Percentiles rank a stretch among this genome's conserved stretches.
These are phyloP conservation scores for Dasysyrphus tricinctus DNA, from an alignment of 2,888 invertebrate genomes.

Conservation along the genomic window DNA sequence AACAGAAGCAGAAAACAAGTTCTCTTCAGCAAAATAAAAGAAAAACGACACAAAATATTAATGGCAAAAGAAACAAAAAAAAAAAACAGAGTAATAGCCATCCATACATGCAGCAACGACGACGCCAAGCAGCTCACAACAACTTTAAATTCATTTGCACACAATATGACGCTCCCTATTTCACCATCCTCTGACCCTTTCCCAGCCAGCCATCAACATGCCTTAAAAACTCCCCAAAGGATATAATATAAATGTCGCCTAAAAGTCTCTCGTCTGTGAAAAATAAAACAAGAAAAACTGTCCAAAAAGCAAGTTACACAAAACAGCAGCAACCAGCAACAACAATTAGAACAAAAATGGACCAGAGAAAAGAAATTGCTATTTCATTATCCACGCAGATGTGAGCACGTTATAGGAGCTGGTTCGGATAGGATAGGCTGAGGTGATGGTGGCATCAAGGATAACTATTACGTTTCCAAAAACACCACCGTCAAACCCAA, in stretches of 20 bases:
- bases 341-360: conserved; percentile 11
- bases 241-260: conserved; percentile 63
- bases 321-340: conserved; percentile 3
- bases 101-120: conserved; percentile 1
- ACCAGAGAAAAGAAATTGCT: conserved; percentile 41
- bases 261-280: conserved; percentile 65
- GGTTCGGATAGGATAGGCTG: conserved; percentile 22
- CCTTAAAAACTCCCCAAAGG: conserved; percentile 63
- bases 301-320: conserved; percentile 17
- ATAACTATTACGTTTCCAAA: conserved; percentile 38
- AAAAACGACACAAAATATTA: conserved; percentile 37
- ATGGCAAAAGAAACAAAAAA: too few species aligned
- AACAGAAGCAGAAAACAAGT: conserved; percentile 9
- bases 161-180: conserved; percentile 27
- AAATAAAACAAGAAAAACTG: conserved; percentile 33
- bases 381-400: conserved; percentile 69
- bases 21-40: conserved; percentile 1
- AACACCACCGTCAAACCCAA: conserved; percentile 7
- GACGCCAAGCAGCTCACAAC: conserved; percentile 54
- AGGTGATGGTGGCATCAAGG: conserved; percentile 27
- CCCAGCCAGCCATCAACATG: conserved; percentile 7
- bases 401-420: conserved; percentile 45
- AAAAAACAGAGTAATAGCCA: conserved; percentile 43
- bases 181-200: conserved; percentile 13
- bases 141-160: conserved; percentile 72